Base-by-base conservation (phyloP, 2,113 vertebrate species). In the Corythornis cristatus region DNA sequence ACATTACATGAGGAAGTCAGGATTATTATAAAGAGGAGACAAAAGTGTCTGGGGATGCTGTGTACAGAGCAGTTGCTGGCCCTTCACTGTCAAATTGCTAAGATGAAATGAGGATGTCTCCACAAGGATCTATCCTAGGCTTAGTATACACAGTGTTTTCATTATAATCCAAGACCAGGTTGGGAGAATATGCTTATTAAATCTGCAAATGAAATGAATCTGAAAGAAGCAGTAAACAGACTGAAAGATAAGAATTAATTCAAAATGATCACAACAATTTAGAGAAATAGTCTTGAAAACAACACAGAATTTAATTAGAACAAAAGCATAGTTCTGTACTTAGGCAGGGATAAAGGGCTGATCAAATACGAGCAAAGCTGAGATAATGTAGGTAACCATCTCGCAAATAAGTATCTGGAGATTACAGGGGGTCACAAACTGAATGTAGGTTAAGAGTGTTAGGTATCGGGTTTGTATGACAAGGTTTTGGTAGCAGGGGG, bases 171-270 rank as follows among this genome's bases (percentile, higher is more conserved):
- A 80, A 70, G 26, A n/a, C 31, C 37, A 77, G 20, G 17, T 62
- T 50, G 18, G 78, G 73, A 89, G 64, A 88, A 88, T 66, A 89
- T 51, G 46, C 46, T 91, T 94, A 83, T 88, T 85, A 93, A 88
- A 89, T 50, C 58, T 62, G 64, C 54, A 87, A 85, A 74, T 83
- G 35, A 91, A 93, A 91, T 45, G 15, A 88, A 51, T 88, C 45
- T 85, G 64, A 80, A 94, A 88, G 37, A 93, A 18, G 40, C 33
- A 88, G 64, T 22, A 79, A 73, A 70, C 42, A 85, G 82, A 88
- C 58, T 85, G 64, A 91, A 95, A 86, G 75, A 94, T 83, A 87
- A 83, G 51, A 89, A 89, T 83, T 76, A 79, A 70, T 96, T 91
- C 87, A 88, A 90, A 93, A 91, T 66, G 29, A 91, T 88, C 58